phyloP scores from a whole-genome alignment of 2,113 vertebrate species.

The Oryzias curvinotus region DNA sequence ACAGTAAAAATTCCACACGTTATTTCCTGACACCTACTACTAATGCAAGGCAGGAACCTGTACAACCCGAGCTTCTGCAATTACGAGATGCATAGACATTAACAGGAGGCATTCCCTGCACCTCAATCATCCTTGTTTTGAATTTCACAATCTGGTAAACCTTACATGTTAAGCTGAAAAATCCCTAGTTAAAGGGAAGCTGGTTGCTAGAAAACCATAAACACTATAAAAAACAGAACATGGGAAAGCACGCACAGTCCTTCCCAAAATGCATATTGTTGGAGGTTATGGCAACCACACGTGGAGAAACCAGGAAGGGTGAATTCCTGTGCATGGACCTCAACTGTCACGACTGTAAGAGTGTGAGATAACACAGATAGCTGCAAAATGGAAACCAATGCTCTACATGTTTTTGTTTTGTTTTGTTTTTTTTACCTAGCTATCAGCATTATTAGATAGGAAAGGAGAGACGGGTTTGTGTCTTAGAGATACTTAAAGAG shows the following conservation, averaged over 20 bases:
- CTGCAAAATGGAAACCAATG: conserved; percentile 53
- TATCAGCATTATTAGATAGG: too few relatives aligned
- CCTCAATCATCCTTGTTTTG: conserved; percentile 12
- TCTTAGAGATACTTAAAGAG: too few relatives aligned
- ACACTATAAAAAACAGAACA: conserved; percentile 23
- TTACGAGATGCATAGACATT: conserved; percentile 1
- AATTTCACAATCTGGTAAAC: conserved; percentile 46
- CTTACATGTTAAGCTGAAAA: conserved; percentile 24
- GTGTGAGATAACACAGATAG: conserved; percentile 21
- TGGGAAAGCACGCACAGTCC: conserved; percentile 24
- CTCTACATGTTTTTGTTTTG: conserved; percentile 61
- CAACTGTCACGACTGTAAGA: conserved; percentile 31
- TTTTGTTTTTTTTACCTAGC: too few relatives aligned
- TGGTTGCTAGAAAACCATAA: conserved; percentile 10
- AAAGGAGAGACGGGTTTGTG: too few relatives aligned
- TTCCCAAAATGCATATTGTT: conserved; percentile 34
- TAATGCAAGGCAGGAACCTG: too few relatives aligned
- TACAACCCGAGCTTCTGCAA: too few relatives aligned
- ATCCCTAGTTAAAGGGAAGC: conserved; percentile 5
- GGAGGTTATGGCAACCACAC: conserved; percentile 38
- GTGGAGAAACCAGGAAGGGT: conserved; percentile 56
- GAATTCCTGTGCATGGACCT: conserved; percentile 47
- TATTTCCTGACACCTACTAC: too few relatives aligned
- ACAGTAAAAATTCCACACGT: neutral
- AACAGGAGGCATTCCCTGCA: conserved; percentile 6